Evolutionary conservation across 2,888 invertebrate genomes (phyloP), one percentile per base, ranked within the genome.

Genomic region (Pollenia labialis): DNA sequence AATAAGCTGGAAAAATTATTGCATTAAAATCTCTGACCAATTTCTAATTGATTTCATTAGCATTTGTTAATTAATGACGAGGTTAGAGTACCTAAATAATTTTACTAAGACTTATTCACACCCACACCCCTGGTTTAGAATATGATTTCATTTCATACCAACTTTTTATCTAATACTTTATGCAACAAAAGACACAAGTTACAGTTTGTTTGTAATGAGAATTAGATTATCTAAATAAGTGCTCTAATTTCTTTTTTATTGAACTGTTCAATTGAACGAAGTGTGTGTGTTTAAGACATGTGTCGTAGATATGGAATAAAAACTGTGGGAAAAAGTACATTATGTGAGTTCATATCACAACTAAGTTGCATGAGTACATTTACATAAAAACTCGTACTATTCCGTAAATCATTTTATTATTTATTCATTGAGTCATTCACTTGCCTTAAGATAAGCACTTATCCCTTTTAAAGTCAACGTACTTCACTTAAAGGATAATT

Each of bases 401-500:
- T 23, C 48, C 14, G 4, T 1, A 14, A 46, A 56, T 9, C 16
- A 48, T 66, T 23, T 23, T 14, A 8, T 1, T 14, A 46, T 9
- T n/a, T 23, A 58, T 32, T 23, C 10, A 71, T 32, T 9, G 32
- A 68, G 4, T 32, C 9, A 40, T 11, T 9, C 23, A 56, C 32
- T 68, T 23, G 32, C 2, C 52, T 42, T n/a, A 6, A 4, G 68
- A 12, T 68, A 44, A 68, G 40, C 14, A 69, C 11, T 69, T 16
- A 42, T 42, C 0, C 14, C 42, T 12, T 50, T 69, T 42, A 52
- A 18, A 42, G 52, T 52, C 52, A 52, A 40, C 32, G n/a, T 52
- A 69, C 69, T 69, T 18, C n/a, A 16, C 40, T 40, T 40, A n/a
- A 50, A 68, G 66, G 66, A 68, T 50, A 69, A n/a, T 40, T 16